Evolutionary conservation across 2,113 vertebrate genomes (phyloP).

Genomic region (Panthera tigris): DNA sequence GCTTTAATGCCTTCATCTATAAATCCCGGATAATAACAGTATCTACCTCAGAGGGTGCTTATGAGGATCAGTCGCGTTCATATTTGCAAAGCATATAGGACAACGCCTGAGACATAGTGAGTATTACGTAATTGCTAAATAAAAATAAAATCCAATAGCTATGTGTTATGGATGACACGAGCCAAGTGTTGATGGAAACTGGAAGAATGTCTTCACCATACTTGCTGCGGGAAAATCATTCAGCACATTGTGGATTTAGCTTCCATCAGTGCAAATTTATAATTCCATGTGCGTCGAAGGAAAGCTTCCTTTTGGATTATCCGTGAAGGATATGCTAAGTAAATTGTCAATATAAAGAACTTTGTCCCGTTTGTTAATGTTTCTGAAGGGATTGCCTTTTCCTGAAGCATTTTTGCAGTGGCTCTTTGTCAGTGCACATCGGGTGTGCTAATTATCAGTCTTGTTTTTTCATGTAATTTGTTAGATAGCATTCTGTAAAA

Average conservation of each 20-base stretch:
- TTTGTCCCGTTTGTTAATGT: neutral
- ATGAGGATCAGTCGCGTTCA: slow-evolving; percentile 3
- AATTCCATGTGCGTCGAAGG: neutral
- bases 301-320: neutral
- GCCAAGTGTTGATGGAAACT: neutral
- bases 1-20: neutral
- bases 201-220: neutral
- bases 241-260: neutral
- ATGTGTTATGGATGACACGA: neutral
- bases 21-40: neutral
- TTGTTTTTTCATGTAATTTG: neutral
- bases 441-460: neutral
- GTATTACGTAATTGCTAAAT: slow-evolving; percentile 10
- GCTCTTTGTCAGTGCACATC: neutral
- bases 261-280: neutral
- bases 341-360: neutral
- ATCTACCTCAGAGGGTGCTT: neutral
- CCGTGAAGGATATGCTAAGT: neutral
- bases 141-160: neutral
- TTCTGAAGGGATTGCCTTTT: neutral
- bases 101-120: neutral
- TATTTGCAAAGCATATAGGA: slow-evolving; percentile 44
- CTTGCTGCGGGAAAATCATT: neutral
- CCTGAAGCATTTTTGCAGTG: neutral
- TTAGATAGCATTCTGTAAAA: neutral